Evolutionary conservation across 2,113 vertebrate genomes (phyloP).

Genomic region (Mus pahari): DNA sequence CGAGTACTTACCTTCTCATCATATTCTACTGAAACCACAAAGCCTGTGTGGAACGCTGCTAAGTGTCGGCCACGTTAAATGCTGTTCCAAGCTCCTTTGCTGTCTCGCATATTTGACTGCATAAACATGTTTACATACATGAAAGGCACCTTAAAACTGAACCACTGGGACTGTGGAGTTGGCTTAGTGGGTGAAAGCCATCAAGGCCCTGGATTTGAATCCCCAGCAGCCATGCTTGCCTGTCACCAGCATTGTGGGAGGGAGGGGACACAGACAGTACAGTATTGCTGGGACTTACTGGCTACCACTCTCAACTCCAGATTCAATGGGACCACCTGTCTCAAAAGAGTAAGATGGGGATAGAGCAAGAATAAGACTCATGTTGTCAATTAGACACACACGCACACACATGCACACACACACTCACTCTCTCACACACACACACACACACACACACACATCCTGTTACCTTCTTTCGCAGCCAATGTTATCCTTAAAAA

Average conservation of each 20-base stretch:
- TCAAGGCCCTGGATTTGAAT: background rate
- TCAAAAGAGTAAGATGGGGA: background rate
- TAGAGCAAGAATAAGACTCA: background rate
- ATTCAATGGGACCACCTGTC: background rate
- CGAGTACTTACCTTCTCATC: background rate
- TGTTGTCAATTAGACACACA: background rate
- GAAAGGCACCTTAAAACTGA: background rate
- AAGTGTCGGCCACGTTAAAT: background rate
- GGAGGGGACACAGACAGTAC: background rate
- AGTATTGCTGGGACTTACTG: background rate
- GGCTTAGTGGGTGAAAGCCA: background rate
- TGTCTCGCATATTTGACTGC: background rate
- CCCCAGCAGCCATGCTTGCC: background rate
- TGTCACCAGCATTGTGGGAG: background rate
- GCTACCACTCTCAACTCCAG: background rate
- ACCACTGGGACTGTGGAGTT: background rate
- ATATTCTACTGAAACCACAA: background rate
- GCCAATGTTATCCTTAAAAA: background rate
- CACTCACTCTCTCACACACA: background rate
- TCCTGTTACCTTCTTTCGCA: background rate
- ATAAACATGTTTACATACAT: background rate
- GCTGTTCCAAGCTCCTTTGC: background rate
- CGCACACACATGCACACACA: background rate
- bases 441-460: background rate
- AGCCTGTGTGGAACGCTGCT: too few relatives aligned